Conservation (phyloP, 2,113 vertebrate genomes). For the Varanus salvator region DNA sequence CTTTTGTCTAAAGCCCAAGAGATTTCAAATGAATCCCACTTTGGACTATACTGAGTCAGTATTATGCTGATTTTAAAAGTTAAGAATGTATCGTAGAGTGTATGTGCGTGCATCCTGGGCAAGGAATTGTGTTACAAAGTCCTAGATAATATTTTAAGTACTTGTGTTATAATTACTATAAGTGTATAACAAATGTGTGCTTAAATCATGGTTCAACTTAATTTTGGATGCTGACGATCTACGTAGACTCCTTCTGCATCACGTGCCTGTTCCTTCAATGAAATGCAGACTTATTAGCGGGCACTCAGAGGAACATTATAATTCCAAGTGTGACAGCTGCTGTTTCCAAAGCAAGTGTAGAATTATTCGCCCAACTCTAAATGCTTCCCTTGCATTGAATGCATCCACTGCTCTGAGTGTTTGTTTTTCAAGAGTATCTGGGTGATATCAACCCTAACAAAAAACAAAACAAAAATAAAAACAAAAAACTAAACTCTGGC, state of each 20-base stretch:
- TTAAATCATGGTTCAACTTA: constrained; percentile 41
- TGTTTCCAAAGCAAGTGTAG: constrained; percentile 25
- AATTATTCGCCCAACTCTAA: constrained; percentile 30
- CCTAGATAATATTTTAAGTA: constrained; percentile 24
- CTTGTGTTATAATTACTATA: constrained; percentile 38
- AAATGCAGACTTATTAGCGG: constrained; percentile 45
- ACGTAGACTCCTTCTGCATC: constrained; percentile 20
- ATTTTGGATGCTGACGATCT: constrained; percentile 37
- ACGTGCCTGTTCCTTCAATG: constrained; percentile 11
- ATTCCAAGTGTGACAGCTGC: constrained; percentile 14
- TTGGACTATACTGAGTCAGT: neutral
- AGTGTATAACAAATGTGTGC: constrained; percentile 19
- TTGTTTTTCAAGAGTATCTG: neutral
- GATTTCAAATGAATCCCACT: neutral
- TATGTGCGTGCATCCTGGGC: neutral
- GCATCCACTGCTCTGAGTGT: neutral
- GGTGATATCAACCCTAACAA: neutral
- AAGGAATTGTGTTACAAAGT: neutral
- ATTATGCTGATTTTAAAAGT: neutral
- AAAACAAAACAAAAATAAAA: neutral
- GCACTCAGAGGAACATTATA: constrained; percentile 38
- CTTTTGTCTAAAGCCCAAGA: neutral
- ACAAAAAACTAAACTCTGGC: no score
- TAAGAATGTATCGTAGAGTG: neutral
- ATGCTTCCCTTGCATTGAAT: neutral